Base-by-base conservation (phyloP, 2,797 vertebrate genomes). In the Danio tinwini region DNA sequence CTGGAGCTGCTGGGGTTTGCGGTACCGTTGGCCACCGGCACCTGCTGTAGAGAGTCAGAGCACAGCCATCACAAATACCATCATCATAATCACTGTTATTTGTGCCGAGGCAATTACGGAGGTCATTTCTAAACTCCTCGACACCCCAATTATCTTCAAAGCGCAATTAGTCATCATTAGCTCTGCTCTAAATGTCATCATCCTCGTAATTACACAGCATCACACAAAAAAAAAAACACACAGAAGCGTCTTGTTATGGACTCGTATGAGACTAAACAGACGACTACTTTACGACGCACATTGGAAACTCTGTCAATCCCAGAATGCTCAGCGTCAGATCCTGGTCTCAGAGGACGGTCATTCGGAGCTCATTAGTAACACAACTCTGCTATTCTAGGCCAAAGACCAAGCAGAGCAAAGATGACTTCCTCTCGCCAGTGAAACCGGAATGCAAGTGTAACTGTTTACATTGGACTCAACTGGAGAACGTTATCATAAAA, bases 21-120 rank as follows among this genome's bases (percentile, higher is more conserved):
- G 0, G 94, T 95, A 75, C 96, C 95, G 0, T 96, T 98, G 39
- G 89, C 91, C 81, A 97, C 83, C 0, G 97, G 96, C 83, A 99
- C 96, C 95, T 99, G 92, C 87, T 94, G 89, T 49, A 79, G 62
- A n/a, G n/a, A 53, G 76, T 16, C 42, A 74, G 0, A 7, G 29
- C 6, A 21, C n/a, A 59, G 71, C 68, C 45, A 69, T 70, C 21
- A 9, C 59, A 52, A 74, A 19, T 21, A 53, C 7, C 1, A 62
- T 44, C 80, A 72, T 56, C 45, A 42, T 70, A 62, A 72, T 62
- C 17, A 76, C 59, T 39, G 76, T 63, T 44, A 75, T 64, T 65
- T 19, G 58, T 13, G 12, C 52, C 4, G 47, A 50, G 19, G 71
- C 70, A 16, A 64, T 79, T 45, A 62, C 52, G n/a, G 29, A 7